These are phyloP conservation scores for Chrysotoxum bicinctum DNA, from an alignment of 2,888 invertebrate species.

Conservation along the genomic window DNA sequence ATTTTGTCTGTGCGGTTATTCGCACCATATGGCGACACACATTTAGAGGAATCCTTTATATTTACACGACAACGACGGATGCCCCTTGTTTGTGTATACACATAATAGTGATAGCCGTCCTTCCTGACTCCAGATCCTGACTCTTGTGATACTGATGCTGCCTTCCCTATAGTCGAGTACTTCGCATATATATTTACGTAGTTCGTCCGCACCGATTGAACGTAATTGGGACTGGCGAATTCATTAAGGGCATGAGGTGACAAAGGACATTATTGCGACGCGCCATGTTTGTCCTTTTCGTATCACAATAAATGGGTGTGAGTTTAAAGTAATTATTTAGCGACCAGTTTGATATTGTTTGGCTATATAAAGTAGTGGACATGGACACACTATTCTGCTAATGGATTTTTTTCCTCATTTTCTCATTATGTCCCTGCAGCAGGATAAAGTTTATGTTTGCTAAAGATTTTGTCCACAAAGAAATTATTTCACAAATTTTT, in stretches of 20 bases:
- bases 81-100: conserved; percentile 19
- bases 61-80: conserved; percentile 46
- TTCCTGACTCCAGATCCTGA: conserved; percentile 10
- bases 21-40: conserved; percentile 69
- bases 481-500: conserved; percentile 6
- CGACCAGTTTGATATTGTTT: conserved; percentile 62
- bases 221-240: conserved; percentile 70
- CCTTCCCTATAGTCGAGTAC: conserved; percentile 17
- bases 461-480: conserved; percentile 36
- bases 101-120: conserved; percentile 10
- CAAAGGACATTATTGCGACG: conserved; percentile 68
- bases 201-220: conserved; percentile 35
- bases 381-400: conserved; percentile 44
- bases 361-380: conserved; percentile 17
- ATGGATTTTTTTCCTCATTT: conserved; percentile 32
- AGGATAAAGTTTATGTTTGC: conserved; percentile 29
- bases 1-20: conserved; percentile 71
- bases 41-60: conserved; percentile 65
- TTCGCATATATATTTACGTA: background rate
- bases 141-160: background rate
- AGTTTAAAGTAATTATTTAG: conserved; percentile 71
- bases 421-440: conserved; percentile 25
- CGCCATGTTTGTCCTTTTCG: conserved; percentile 58
- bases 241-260: conserved; percentile 72
- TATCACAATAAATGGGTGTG: conserved; percentile 63